Base-by-base conservation (phyloP, 2,797 vertebrate species). In the Sebastes steindachneri region DNA sequence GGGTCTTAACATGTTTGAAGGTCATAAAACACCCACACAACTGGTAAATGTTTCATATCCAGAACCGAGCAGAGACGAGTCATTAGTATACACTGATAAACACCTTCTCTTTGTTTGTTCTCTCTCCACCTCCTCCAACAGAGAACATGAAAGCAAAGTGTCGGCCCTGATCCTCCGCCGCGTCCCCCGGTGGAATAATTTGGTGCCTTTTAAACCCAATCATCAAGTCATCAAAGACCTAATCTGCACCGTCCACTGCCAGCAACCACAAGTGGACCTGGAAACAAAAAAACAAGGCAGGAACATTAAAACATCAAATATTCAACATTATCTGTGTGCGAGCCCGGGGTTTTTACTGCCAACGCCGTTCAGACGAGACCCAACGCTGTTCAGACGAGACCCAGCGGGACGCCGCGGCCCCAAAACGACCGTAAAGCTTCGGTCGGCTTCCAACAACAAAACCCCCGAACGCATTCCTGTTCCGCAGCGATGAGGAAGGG, bases 271-370 rank as follows among this genome's bases (percentile, higher is more conserved):
- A 45, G 66, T 31, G 37, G 41, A 54, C 37, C 12, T 71, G 53
- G 29, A 68, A 41, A 0, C 10, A 72, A 57, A 0, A 75, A 45
- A 54, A 63, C 29, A 21, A 73, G 19, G 7, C 4, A 29, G 55
- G 29, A 85, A 62, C 64, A 82, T 70, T 54, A 77, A 80, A 80
- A 71, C 73, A 65, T 84, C 21, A 86, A 68, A 82, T 64, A 74
- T 75, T 68, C 72, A 65, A 66, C 15, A 1, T 69, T 62, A 64
- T 85, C 23, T 67, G 58, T 25, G 60, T 5, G 3, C 0, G 25
- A 53, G 41, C 55, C 63, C 5, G 41, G 25, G 67, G 28, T 11
- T 79, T 1, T 69, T 58, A 57, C 8, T 54, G 68, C 82, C 84
- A 65, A 4, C 11, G 26, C 72, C 2, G 57, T 4, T 82, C 73